Base-by-base conservation (phyloP, 2,888 invertebrate genomes). In the Lithophane semibrunnea region DNA sequence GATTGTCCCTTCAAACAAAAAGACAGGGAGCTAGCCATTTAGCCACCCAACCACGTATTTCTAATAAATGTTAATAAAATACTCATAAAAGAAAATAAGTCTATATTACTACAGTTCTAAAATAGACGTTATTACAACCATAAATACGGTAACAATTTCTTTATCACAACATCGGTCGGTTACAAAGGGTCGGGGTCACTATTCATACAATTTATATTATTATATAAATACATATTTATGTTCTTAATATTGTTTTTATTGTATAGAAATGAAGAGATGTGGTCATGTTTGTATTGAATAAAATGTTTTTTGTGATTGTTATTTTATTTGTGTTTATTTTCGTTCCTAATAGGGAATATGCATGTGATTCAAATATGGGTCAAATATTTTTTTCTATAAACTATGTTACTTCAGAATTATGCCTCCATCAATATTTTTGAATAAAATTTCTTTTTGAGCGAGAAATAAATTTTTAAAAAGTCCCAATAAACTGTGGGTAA, bases 201-300 rank as follows among this genome's bases (percentile, higher is more conserved):
- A 44, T 60, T 69, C 16, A 42, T 72, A 58, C 37, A 82, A 77
- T 68, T 79, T 68, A 68, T 83, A 24, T 77, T 37, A 49, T 66
- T 75, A 70, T 49, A 66, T 71, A 85, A 73, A 73, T 71, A 77
- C n/a, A 70, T 77, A 64, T 83, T 83, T 83, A 82, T 86, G 70
- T 56, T 24, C 10, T 5, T 77, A 77, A 73, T 82, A 82, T 73
- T 71, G 64, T 71, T 82, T 58, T 81, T 82, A 37, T 66, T 68
- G 76, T 85, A 37, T 70, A 24, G 37, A 83, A 78, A 86, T 75
- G 56, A 72, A 67, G 68, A 86, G 10, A 75, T 61, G 56, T 21
- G 68, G 44, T 52, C 49, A 61, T 75, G 81, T 72, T 75, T 60
- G 16, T 52, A 44, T 56, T 78, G 79, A 64, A 79, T 69, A 66